phyloP scores from a whole-genome alignment of 2,888 invertebrate genomes.

The Megaustenia siamemsis region DNA sequence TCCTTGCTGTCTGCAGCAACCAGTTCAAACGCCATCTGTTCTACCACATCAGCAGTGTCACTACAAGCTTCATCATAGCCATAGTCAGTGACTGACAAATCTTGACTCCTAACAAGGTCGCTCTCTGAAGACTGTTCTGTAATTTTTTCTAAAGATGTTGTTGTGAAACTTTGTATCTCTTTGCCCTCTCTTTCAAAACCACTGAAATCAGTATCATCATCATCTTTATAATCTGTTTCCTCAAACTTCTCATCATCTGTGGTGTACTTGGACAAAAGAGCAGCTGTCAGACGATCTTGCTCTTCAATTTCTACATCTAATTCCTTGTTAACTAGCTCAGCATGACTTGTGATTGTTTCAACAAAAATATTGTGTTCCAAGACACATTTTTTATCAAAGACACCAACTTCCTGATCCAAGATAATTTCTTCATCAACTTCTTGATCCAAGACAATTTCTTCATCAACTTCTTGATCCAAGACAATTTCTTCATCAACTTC shows the following conservation, averaged over 20 bases:
- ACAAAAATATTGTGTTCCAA: too few species aligned
- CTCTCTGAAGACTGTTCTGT: constrained; percentile 45
- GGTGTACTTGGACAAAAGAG: constrained; percentile 51
- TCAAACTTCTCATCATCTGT: constrained; percentile 17
- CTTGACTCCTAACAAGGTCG: constrained; percentile 42
- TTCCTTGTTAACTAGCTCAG: constrained; percentile 39
- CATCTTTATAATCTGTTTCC: constrained; percentile 29
- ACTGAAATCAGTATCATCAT: neutral
- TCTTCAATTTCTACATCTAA: constrained; percentile 56
- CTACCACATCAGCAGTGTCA: neutral
- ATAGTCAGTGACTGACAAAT: constrained; percentile 35
- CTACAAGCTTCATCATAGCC: constrained; percentile 1
- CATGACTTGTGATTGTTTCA: constrained; percentile 38
- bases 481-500: neutral
- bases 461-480: neutral
- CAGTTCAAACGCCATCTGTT: neutral
- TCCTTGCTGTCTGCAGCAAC: constrained; percentile 24
- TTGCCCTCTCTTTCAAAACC: neutral
- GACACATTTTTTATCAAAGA: too few species aligned
- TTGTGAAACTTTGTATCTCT: neutral
- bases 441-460: neutral
- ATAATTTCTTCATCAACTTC: neutral
- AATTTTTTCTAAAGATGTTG: constrained; percentile 43
- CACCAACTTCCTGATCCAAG: neutral
- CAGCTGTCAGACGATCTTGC: constrained; percentile 53